Evolutionary conservation across 2,113 vertebrate species (phyloP).

Genomic region (Phodopus roborovskii): DNA sequence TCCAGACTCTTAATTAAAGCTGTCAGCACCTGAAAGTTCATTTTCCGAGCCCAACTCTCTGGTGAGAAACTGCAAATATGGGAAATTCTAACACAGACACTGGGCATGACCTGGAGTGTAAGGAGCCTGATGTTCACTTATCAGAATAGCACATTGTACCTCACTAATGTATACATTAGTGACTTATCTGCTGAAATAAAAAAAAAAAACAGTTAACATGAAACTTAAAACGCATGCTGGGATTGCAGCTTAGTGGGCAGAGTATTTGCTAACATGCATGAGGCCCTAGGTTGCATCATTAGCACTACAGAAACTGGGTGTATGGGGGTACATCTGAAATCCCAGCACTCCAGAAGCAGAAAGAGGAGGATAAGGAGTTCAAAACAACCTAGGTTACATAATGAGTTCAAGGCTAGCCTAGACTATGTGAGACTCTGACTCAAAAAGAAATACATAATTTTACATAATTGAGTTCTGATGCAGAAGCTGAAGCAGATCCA

Average conservation of each 20-base stretch:
- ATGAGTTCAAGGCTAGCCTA: not conserved
- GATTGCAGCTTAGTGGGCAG: not conserved
- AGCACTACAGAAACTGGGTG: not conserved
- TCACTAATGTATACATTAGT: not conserved
- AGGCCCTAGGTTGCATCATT: not conserved
- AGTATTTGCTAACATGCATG: not conserved
- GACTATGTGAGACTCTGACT: not conserved
- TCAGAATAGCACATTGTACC: not conserved
- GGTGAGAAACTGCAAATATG: not conserved
- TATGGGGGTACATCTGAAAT: not conserved
- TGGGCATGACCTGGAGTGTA: not conserved
- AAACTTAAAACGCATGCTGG: not conserved
- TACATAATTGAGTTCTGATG: not conserved
- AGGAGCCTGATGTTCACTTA: not conserved
- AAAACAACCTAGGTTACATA: not conserved
- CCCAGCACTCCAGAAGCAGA: not conserved
- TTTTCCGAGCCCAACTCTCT: conserved; percentile 37
- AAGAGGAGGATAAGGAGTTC: not conserved
- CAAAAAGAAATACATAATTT: not conserved
- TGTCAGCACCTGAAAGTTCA: conserved; percentile 43
- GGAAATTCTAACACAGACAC: not conserved
- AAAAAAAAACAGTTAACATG: not conserved
- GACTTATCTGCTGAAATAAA: not conserved
- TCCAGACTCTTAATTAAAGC: conserved; percentile 61
- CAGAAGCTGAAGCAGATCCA: not conserved